Evolutionary conservation across 2,888 invertebrate species (phyloP).

Genomic region (Ectropis crepuscularia): DNA sequence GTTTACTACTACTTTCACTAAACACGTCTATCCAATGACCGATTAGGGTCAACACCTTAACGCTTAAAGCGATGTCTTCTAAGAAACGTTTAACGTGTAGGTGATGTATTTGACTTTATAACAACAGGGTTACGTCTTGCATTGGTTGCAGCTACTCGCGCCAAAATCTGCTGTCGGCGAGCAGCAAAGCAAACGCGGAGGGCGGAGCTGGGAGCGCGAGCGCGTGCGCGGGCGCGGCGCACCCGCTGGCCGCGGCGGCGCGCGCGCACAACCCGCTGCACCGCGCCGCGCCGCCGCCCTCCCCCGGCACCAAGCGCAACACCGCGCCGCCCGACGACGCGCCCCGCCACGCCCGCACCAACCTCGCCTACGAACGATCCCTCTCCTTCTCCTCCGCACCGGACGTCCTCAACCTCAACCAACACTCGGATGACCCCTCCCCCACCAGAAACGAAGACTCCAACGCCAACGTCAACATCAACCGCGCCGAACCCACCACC

Average conservation of each 20-base stretch:
- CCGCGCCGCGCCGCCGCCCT: slow-evolving; percentile 62
- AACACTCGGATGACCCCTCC: slow-evolving; percentile 57
- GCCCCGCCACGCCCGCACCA: slow-evolving; percentile 56
- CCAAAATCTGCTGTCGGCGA: slow-evolving; percentile 92
- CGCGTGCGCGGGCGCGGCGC: slow-evolving; percentile 67
- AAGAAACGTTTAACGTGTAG: too few relatives aligned
- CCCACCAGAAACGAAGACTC: slow-evolving; percentile 57
- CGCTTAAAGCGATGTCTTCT: too few relatives aligned
- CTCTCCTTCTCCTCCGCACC: slow-evolving; percentile 82
- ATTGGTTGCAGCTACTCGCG: slow-evolving; percentile 91
- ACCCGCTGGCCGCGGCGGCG: slow-evolving; percentile 83
- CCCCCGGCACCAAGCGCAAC: slow-evolving; percentile 69
- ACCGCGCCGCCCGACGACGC: slow-evolving; percentile 54
- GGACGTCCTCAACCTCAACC: slow-evolving; percentile 84
- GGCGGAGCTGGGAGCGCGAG: slow-evolving; percentile 65
- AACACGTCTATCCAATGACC: too few relatives aligned
- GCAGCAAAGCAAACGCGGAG: slow-evolving; percentile 89
- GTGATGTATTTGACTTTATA: too few relatives aligned
- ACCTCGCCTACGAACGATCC: slow-evolving; percentile 70
- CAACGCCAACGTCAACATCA: slow-evolving; percentile 61
- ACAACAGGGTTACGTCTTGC: too few relatives aligned
- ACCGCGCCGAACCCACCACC: slow-evolving; percentile 61
- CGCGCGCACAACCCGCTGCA: slow-evolving; percentile 83
- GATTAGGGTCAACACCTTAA: too few relatives aligned
- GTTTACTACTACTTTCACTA: too few relatives aligned